phyloP scores from a whole-genome alignment of 2,113 vertebrate species.

The Prunella fulvescens region DNA sequence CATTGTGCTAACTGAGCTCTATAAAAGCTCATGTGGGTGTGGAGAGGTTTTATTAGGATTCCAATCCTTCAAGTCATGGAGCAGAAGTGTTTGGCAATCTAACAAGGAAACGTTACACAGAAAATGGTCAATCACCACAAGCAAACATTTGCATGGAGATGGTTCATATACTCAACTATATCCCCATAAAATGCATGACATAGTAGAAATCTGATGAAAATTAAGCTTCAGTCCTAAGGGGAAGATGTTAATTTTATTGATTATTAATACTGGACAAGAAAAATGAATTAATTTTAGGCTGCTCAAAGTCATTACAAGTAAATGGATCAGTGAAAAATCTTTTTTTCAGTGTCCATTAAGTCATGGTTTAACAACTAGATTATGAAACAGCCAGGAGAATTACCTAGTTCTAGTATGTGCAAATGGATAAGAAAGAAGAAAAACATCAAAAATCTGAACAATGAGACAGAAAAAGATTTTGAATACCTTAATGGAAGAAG shows the following conservation, averaged over 20 bases:
- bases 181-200: background rate
- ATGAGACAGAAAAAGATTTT: background rate
- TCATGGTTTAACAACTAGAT: background rate
- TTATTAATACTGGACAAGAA: background rate
- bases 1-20: background rate
- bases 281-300: background rate
- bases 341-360: background rate
- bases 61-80: background rate
- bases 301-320: background rate
- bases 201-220: background rate
- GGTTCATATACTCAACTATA: rapidly evolving
- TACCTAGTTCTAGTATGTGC: background rate
- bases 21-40: conserved; percentile 1
- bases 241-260: background rate
- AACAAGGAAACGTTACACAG: background rate
- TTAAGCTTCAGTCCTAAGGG: background rate
- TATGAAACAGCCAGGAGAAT: background rate
- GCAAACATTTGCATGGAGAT: background rate
- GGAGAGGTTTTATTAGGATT: conserved; percentile 7
- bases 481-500: background rate
- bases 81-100: conserved; percentile 4
- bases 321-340: background rate
- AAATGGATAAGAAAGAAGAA: background rate
- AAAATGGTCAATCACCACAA: background rate
- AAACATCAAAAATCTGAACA: background rate